phyloP scores from a whole-genome alignment of 1,140 invertebrate species.

The Formica exsecta region DNA sequence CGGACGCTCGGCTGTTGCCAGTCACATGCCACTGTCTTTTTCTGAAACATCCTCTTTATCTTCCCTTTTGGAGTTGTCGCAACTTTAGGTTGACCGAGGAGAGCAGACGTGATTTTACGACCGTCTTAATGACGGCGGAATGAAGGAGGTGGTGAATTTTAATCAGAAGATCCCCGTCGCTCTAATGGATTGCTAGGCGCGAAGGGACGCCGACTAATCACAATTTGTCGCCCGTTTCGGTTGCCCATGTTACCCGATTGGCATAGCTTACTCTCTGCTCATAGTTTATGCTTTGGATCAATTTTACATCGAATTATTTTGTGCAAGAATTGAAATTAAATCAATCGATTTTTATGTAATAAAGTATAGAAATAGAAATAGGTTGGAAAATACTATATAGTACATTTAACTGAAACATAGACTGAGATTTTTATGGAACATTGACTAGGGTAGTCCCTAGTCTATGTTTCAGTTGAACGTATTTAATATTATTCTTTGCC shows the following conservation, averaged over 20 bases:
- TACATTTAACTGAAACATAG: too few species aligned
- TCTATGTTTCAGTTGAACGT: too few species aligned
- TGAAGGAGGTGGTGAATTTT: slow-evolving; percentile 76
- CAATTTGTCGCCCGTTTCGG: slow-evolving; percentile 76
- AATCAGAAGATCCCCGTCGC: slow-evolving; percentile 76
- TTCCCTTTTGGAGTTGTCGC: slow-evolving; percentile 36
- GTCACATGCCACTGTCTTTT: slow-evolving; percentile 58
- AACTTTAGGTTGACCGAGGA: slow-evolving; percentile 43
- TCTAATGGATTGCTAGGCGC: slow-evolving; percentile 80
- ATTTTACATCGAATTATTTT: slow-evolving; percentile 19
- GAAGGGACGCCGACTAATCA: slow-evolving; percentile 75
- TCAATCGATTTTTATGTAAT: not conserved
- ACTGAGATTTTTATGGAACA: too few species aligned
- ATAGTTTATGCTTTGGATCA: slow-evolving; percentile 23
- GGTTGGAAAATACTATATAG: not conserved
- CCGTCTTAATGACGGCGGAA: slow-evolving; percentile 58
- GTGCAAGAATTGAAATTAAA: not conserved
- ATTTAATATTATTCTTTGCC: not conserved
- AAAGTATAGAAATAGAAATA: too few species aligned
- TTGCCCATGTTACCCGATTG: slow-evolving; percentile 25
- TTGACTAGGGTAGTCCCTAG: too few species aligned
- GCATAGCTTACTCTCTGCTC: slow-evolving; percentile 26
- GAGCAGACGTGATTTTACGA: slow-evolving; percentile 62
- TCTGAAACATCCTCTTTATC: slow-evolving; percentile 43
- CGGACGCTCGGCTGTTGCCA: slow-evolving; percentile 47